Conservation (phyloP, 1,140 invertebrate genomes). For the Microplitis mediator region DNA sequence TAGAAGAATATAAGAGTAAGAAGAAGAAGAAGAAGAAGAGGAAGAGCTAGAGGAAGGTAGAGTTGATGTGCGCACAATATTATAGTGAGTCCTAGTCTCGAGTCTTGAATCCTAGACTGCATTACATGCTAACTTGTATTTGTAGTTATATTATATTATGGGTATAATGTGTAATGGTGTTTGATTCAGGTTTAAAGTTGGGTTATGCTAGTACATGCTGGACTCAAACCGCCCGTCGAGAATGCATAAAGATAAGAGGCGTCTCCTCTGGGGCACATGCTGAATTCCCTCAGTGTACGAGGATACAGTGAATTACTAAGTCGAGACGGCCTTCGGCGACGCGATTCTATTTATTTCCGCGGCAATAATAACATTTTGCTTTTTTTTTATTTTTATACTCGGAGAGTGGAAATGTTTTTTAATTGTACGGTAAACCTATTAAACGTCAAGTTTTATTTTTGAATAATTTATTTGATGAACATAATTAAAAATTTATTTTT, state of each 20-base stretch:
- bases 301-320: conserved; percentile 31
- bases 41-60: background rate
- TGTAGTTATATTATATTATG: background rate
- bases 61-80: background rate
- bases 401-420: too few relatives aligned
- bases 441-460: too few relatives aligned
- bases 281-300: conserved; percentile 27
- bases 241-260: conserved; percentile 41
- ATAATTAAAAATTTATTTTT: too few relatives aligned
- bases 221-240: conserved; percentile 22
- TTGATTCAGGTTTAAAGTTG: too few relatives aligned
- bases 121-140: too few relatives aligned
- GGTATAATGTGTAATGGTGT: too few relatives aligned
- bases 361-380: background rate
- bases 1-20: background rate
- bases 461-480: too few relatives aligned
- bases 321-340: conserved; percentile 30
- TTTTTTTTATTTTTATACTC: too few relatives aligned
- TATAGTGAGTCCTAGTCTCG: background rate
- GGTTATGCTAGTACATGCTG: too few relatives aligned
- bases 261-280: conserved; percentile 28
- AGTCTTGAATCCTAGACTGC: too few relatives aligned
- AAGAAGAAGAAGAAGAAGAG: conserved; percentile 5
- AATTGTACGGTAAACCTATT: too few relatives aligned
- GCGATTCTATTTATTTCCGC: conserved; percentile 25